Conservation (phyloP, 2,888 invertebrate species). For the Epinotia brunnichana region DNA sequence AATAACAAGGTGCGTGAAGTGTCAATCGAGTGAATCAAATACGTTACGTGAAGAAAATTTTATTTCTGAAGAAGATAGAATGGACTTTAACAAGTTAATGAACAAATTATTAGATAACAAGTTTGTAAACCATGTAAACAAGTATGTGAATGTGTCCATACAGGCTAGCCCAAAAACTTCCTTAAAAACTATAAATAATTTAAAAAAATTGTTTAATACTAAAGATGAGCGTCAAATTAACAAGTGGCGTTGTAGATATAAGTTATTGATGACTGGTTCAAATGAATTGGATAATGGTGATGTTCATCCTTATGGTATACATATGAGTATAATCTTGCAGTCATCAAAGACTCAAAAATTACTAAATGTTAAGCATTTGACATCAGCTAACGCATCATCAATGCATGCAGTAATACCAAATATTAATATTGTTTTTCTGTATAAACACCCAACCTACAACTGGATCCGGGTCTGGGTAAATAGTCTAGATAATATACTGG, state of each 20-base stretch:
- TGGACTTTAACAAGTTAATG: background rate
- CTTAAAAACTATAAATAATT: background rate
- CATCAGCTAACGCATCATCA: background rate
- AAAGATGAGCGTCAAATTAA: background rate
- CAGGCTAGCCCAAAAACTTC: background rate
- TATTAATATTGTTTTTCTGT: background rate
- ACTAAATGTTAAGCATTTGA: background rate
- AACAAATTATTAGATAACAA: background rate
- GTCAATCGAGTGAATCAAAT: background rate
- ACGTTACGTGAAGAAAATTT: background rate
- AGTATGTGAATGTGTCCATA: background rate
- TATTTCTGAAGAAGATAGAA: background rate
- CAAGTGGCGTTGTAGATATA: background rate
- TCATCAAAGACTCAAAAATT: background rate
- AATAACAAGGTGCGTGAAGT: background rate
- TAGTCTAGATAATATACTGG: background rate
- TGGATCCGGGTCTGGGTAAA: background rate
- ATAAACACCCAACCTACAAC: background rate
- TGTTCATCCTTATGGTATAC: conserved; percentile 3
- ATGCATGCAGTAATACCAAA: background rate
- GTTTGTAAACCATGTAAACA: background rate
- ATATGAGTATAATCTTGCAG: background rate
- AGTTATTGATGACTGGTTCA: background rate
- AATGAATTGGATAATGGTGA: background rate
- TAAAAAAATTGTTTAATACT: background rate